These are phyloP conservation scores for Crambe crambe DNA, from an alignment of 37 sponge, comb jelly and placozoan species.

Conservation along the genomic window DNA sequence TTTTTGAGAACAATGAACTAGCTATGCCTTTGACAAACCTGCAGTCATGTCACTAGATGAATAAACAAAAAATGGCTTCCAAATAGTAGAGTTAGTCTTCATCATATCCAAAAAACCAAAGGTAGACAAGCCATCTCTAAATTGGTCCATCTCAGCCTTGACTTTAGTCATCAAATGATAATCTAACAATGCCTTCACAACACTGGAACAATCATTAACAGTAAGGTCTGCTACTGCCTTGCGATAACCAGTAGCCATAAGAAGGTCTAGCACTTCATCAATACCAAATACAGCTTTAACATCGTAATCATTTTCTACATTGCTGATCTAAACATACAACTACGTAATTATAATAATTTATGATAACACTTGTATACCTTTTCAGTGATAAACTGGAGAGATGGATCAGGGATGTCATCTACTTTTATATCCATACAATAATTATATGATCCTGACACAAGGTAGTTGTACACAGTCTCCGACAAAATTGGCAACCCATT, in stretches of 20 bases:
- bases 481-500: conserved; percentile 28
- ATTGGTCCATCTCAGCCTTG: no score
- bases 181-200: not conserved
- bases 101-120: not conserved
- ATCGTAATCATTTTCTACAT: not conserved
- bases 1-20: no score
- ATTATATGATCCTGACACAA: conserved; percentile 1
- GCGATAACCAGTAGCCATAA: not conserved
- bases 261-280: not conserved
- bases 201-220: not conserved
- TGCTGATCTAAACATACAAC: not conserved
- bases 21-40: no score
- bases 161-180: not conserved
- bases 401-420: conserved; percentile 15
- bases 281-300: not conserved
- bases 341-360: no score
- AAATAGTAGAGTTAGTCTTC: not conserved
- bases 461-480: conserved; percentile 25
- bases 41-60: no score
- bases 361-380: conserved; percentile 14
- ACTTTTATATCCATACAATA: not conserved
- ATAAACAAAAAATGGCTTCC: not conserved
- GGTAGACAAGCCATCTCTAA: no score
- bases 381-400: conserved; percentile 2
- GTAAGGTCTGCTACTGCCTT: not conserved